Conservation (phyloP, 2,888 invertebrate species). For the Machimus atricapillus region DNA sequence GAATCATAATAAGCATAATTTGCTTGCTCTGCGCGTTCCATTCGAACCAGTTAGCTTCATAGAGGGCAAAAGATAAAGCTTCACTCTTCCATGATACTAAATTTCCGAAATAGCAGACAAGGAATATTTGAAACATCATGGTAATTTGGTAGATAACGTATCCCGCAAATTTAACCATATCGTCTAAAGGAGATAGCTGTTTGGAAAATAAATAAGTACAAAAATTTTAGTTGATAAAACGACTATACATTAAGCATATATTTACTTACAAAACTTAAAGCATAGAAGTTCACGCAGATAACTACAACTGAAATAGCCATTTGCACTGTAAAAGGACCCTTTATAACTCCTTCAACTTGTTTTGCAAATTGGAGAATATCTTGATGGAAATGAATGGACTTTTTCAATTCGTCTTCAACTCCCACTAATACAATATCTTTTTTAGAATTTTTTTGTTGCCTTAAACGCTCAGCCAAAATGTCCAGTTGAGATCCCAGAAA, state of each 20-base stretch:
- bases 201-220: neutral
- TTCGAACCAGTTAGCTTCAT: conserved; percentile 1
- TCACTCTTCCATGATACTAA: neutral
- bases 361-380: neutral
- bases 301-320: neutral
- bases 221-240: neutral
- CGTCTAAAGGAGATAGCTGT: neutral
- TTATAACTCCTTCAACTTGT: neutral
- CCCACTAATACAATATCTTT: neutral
- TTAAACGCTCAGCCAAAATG: neutral
- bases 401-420: neutral
- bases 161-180: neutral
- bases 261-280: neutral
- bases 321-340: neutral
- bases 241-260: neutral
- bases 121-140: neutral
- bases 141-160: neutral
- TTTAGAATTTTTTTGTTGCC: neutral
- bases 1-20: conserved; percentile 12
- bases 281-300: conserved; percentile 6
- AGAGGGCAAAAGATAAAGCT: neutral
- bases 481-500: neutral
- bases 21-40: neutral
- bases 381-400: neutral
- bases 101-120: conserved; percentile 3